These are phyloP conservation scores for Macaria notata DNA, from an alignment of 2,888 invertebrate species.

Conservation along the genomic window DNA sequence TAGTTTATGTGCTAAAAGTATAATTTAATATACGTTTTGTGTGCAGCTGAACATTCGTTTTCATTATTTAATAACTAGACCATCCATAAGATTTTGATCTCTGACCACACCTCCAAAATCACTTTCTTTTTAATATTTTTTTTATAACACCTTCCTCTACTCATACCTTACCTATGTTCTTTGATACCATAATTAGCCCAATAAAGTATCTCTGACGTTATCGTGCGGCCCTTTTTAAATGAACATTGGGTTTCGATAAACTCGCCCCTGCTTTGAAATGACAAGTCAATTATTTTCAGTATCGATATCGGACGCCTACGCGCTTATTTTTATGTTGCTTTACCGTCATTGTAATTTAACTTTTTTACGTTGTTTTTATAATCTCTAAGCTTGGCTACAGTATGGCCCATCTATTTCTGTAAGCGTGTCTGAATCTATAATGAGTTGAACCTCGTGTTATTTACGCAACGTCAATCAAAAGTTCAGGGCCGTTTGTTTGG, in stretches of 20 bases:
- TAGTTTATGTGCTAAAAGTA: too few species aligned
- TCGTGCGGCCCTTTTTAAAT: constrained; percentile 28
- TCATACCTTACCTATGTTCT: too few species aligned
- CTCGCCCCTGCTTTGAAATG: constrained; percentile 1
- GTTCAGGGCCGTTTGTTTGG: constrained; percentile 49
- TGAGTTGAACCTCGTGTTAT: constrained; percentile 45
- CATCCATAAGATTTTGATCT: too few species aligned
- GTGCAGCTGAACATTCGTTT: too few species aligned
- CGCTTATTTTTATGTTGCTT: neutral
- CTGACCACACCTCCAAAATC: too few species aligned
- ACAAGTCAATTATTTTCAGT: constrained; percentile 5
- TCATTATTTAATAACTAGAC: too few species aligned
- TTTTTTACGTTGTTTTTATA: constrained; percentile 5
- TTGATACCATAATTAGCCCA: too few species aligned
- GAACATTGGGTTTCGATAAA: constrained; percentile 30
- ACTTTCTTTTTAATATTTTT: too few species aligned
- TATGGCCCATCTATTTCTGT: constrained; percentile 15
- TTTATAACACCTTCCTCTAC: too few species aligned
- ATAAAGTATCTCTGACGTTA: constrained; percentile 19
- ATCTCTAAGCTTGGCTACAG: neutral
- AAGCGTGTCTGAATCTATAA: constrained; percentile 33
- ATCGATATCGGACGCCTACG: neutral
- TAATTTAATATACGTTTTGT: too few species aligned
- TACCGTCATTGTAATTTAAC: too few species aligned
- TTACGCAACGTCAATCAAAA: constrained; percentile 61